Evolutionary conservation across 2,113 vertebrate species (phyloP).

Genomic region (Azemiops feae): DNA sequence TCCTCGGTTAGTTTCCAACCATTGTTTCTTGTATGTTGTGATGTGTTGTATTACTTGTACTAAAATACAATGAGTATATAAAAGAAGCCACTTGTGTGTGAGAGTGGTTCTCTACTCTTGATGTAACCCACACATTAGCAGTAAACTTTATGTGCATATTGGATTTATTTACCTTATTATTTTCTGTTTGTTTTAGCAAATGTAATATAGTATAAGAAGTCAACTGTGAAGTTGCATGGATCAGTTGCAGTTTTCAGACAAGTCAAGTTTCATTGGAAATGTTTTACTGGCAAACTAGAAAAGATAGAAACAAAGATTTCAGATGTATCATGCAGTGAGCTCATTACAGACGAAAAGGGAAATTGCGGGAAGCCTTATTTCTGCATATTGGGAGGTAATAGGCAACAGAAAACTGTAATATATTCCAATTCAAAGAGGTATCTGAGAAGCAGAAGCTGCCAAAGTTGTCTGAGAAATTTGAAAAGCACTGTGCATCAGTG

Average conservation of each 20-base stretch:
- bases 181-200: neutral
- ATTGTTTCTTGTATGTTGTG: neutral
- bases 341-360: neutral
- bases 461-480: neutral
- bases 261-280: neutral
- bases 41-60: neutral
- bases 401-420: neutral
- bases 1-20: no score
- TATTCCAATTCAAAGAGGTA: neutral
- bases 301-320: neutral
- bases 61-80: neutral
- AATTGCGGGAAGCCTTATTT: neutral
- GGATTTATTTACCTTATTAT: neutral
- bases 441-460: neutral
- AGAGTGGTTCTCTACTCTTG: neutral
- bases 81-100: neutral
- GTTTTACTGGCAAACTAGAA: neutral
- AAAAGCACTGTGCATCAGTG: neutral
- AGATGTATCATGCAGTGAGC: neutral
- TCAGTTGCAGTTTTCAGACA: neutral
- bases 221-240: neutral
- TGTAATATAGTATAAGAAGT: neutral
- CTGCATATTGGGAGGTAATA: neutral
- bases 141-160: neutral
- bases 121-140: neutral